Evolutionary conservation across 2,888 invertebrate genomes (phyloP).

Genomic region (Panzeria rudis): DNA sequence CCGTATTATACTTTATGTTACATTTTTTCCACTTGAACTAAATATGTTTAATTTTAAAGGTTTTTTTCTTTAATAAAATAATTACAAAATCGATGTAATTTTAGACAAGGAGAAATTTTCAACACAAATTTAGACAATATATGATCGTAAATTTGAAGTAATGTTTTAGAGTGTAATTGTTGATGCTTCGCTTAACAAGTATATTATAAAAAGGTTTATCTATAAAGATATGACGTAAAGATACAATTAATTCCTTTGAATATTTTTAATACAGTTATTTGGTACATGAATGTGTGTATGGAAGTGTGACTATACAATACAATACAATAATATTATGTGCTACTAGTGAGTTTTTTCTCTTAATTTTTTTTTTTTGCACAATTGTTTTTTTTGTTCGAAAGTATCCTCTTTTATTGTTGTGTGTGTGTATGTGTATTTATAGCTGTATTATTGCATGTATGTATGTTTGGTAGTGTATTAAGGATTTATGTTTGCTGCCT

Average conservation of each 20-base stretch:
- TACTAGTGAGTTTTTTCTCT: slow-evolving; percentile 72
- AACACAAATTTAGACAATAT: too few species aligned
- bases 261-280: neutral
- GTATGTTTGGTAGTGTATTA: slow-evolving; percentile 75
- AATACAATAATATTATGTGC: slow-evolving; percentile 52
- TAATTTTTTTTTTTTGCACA: slow-evolving; percentile 67
- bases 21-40: too few species aligned
- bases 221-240: too few species aligned
- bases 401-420: slow-evolving; percentile 61
- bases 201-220: too few species aligned
- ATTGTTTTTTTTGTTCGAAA: slow-evolving; percentile 62
- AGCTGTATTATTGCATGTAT: slow-evolving; percentile 65
- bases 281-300: slow-evolving; percentile 1
- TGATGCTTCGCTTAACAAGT: too few species aligned
- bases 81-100: too few species aligned
- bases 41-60: too few species aligned
- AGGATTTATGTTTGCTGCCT: slow-evolving; percentile 65
- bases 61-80: too few species aligned
- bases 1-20: too few species aligned
- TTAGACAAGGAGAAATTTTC: too few species aligned
- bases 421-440: slow-evolving; percentile 75
- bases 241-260: slow-evolving; percentile 29
- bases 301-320: slow-evolving; percentile 26
- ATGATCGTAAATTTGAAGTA: too few species aligned
- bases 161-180: too few species aligned